Percentiles rank a stretch among this genome's conserved stretches.
Conservation (phyloP, 2,888 invertebrate genomes). For the Drosophila kambysellisi region DNA sequence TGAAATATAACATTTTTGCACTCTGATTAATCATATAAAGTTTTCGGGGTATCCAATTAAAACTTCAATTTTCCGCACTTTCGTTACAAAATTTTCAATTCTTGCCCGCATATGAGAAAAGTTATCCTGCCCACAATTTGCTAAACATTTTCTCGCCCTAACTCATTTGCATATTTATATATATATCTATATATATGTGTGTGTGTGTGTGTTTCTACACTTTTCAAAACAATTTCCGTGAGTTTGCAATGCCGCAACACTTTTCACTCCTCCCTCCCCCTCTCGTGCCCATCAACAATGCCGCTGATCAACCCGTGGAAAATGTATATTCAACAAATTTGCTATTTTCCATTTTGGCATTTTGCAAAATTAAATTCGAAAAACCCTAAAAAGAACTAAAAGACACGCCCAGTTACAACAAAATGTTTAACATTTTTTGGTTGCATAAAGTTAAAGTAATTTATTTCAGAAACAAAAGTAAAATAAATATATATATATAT, state of each 20-base stretch:
- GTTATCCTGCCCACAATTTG: conserved; percentile 47
- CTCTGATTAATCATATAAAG: conserved; percentile 28
- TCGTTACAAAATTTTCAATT: conserved; percentile 2
- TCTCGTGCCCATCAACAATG: background rate
- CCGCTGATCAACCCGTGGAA: conserved; percentile 26
- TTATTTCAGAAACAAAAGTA: conserved; percentile 36
- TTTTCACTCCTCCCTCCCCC: conserved; percentile 1
- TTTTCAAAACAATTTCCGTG: conserved; percentile 7
- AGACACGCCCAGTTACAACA: conserved; percentile 23
- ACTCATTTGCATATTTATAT: conserved; percentile 41
- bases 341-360: conserved; percentile 23
- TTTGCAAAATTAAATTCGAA: conserved; percentile 30
- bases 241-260: conserved; percentile 5
- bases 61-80: conserved; percentile 28
- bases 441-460: conserved; percentile 51
- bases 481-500: conserved; percentile 10
- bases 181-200: background rate
- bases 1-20: conserved; percentile 11
- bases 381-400: conserved; percentile 8
- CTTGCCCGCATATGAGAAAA: conserved; percentile 41
- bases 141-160: conserved; percentile 27
- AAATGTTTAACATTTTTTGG: conserved; percentile 30
- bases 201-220: background rate
- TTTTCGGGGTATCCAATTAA: conserved; percentile 38
- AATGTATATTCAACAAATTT: conserved; percentile 40